These are phyloP conservation scores for Cantharis lateralis DNA, from an alignment of 2,888 invertebrate genomes.

Conservation along the genomic window DNA sequence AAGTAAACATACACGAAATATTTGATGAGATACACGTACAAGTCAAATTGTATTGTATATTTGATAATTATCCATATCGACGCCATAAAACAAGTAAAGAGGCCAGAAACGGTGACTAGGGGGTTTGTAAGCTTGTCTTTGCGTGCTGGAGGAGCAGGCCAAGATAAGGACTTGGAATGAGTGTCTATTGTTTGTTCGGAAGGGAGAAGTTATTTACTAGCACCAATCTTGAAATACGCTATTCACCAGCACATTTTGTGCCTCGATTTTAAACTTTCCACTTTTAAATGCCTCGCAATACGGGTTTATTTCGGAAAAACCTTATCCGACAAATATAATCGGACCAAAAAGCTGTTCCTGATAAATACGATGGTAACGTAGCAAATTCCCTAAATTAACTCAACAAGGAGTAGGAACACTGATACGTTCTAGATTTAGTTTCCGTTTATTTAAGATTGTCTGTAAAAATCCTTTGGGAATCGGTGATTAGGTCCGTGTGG, in stretches of 20 bases:
- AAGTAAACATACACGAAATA: conserved; percentile 29
- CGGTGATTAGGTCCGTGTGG: conserved; percentile 39
- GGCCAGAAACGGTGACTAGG: conserved; percentile 22
- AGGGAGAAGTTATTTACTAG: conserved; percentile 39
- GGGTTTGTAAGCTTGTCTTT: conserved; percentile 30
- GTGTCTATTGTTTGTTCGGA: conserved; percentile 46
- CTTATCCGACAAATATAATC: not conserved
- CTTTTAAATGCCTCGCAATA: not conserved
- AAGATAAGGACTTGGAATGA: conserved; percentile 41
- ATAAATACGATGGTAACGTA: not conserved
- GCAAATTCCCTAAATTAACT: not conserved
- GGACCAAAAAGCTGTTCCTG: not conserved
- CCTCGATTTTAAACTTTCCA: not conserved
- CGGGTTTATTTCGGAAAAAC: not conserved
- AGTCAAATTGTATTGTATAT: conserved; percentile 30
- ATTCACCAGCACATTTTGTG: not conserved
- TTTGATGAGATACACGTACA: conserved; percentile 21
- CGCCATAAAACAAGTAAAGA: conserved; percentile 32
- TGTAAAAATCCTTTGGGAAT: conserved; percentile 33
- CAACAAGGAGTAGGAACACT: not conserved
- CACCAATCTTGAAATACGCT: conserved; percentile 30
- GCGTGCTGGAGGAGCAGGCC: conserved; percentile 38
- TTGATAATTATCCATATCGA: conserved; percentile 40
- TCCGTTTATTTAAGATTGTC: conserved; percentile 23
- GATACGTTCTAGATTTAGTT: conserved; percentile 6